Evolutionary conservation across 2,888 invertebrate genomes (phyloP), one percentile per base, ranked within the genome.

Genomic region (Drosophila anomalata): DNA sequence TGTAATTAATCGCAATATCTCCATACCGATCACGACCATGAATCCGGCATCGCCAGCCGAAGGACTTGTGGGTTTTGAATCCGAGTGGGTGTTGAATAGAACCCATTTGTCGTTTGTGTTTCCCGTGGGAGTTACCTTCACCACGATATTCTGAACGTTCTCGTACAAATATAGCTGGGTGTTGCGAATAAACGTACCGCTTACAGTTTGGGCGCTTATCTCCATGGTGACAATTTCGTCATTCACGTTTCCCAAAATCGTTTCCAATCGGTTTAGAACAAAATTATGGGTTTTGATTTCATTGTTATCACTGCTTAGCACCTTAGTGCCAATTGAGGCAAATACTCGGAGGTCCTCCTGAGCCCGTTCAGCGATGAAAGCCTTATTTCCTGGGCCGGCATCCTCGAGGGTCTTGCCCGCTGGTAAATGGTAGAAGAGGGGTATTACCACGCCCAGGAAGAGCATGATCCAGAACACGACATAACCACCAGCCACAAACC

Each of bases 51-150:
- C 47, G 68, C 87, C 41, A 65, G 63, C 54, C 70, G 77, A 74
- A 87, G 96, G 94, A 89, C 97, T 97, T 75, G 94, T 96, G 14
- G 96, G 95, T 70, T 97, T 96, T 26, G 97, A 95, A 91, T 99
- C 98, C 91, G 96, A 98, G 91, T 99, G 99, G 76, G 98, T 97
- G 92, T 91, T 91, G 56, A 99, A 92, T 17, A 98, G 92, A 3
- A 91, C 66, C 47, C 82, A 87, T 3, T 81, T 78, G 3, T 86
- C 61, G 29, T 73, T 70, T 0, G 46, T 67, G 24, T 57, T 46
- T 46, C 74, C 75, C 51, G 78, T 89, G 1, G 89, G 75, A 2
- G 75, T 65, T 3, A 91, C 47, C 71, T 88, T 91, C 0, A 91
- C 89, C 2, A 87, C 84, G 46, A 91, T 69, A 78, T 91, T 91